A percentile compares a stretch with the other conserved stretches of the same genome.
phyloP scores from a whole-genome alignment of 2,797 vertebrate genomes.

The Zenarchopterus dispar region DNA sequence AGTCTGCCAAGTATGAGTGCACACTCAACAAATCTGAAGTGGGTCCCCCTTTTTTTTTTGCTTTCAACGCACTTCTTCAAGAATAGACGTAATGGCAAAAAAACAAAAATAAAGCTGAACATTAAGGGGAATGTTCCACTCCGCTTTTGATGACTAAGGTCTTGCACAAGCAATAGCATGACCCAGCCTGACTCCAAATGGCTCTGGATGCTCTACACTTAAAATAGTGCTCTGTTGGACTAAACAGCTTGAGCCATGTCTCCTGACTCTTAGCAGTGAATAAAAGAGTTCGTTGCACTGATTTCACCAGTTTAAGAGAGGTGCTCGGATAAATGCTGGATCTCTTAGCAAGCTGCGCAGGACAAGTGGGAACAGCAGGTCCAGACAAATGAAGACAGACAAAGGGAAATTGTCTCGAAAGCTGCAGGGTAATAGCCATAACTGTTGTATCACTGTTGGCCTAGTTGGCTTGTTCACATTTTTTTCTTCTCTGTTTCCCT shows the following conservation, averaged over 20 bases:
- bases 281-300: slow-evolving; percentile 44
- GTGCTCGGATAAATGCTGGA: no score
- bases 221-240: slow-evolving; percentile 53
- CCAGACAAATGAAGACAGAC: slow-evolving; percentile 15
- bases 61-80: not conserved
- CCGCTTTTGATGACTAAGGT: slow-evolving; percentile 59
- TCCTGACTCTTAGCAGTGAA: slow-evolving; percentile 43
- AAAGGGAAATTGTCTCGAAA: slow-evolving; percentile 22
- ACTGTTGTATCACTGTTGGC: slow-evolving; percentile 64
- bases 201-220: slow-evolving; percentile 42
- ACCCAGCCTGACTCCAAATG: slow-evolving; percentile 53
- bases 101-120: slow-evolving; percentile 17
- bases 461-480: slow-evolving; percentile 59
- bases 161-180: slow-evolving; percentile 52
- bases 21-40: not conserved
- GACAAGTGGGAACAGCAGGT: not conserved
- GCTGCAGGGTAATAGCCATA: slow-evolving; percentile 35
- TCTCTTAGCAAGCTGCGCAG: not conserved
- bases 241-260: slow-evolving; percentile 17
- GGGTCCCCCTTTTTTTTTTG: not conserved
- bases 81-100: no score
- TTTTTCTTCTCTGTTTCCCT: slow-evolving; percentile 63
- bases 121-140: slow-evolving; percentile 61
- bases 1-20: not conserved
- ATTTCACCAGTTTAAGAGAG: slow-evolving; percentile 10